phyloP scores from a whole-genome alignment of 1,140 invertebrate genomes.

The Oncopodura yosiiana region DNA sequence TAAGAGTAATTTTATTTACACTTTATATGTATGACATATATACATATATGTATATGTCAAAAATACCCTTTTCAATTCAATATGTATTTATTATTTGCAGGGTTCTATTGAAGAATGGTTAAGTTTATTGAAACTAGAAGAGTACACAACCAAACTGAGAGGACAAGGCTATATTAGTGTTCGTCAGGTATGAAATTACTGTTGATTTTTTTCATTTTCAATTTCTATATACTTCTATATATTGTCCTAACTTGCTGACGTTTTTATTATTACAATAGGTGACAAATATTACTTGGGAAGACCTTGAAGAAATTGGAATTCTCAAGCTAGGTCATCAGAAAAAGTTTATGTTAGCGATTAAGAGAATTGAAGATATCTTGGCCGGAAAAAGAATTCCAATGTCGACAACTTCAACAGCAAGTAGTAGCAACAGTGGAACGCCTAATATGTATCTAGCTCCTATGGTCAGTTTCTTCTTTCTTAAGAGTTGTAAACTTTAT shows the following conservation, averaged over 20 bases:
- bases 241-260: no score
- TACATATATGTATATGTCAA: constrained; percentile 18
- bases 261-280: constrained; percentile 38
- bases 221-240: no score
- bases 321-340: constrained; percentile 93
- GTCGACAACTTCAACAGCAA: no score
- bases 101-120: constrained; percentile 89
- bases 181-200: constrained; percentile 55
- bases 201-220: constrained; percentile 10
- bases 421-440: no score
- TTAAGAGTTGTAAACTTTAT: neutral
- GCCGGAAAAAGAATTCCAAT: constrained; percentile 65
- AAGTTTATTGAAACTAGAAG: constrained; percentile 74
- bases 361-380: constrained; percentile 87
- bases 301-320: constrained; percentile 97
- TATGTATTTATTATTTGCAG: constrained; percentile 42
- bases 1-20: constrained; percentile 43
- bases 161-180: constrained; percentile 90
- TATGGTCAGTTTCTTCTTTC: constrained; percentile 11
- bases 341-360: constrained; percentile 92
- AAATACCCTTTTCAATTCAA: constrained; percentile 9
- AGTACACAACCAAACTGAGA: constrained; percentile 77
- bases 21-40: constrained; percentile 4
- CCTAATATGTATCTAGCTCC: constrained; percentile 26
- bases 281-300: constrained; percentile 93